Evolutionary conservation across 2,113 vertebrate genomes (phyloP).

Genomic region (Anhinga rufa): DNA sequence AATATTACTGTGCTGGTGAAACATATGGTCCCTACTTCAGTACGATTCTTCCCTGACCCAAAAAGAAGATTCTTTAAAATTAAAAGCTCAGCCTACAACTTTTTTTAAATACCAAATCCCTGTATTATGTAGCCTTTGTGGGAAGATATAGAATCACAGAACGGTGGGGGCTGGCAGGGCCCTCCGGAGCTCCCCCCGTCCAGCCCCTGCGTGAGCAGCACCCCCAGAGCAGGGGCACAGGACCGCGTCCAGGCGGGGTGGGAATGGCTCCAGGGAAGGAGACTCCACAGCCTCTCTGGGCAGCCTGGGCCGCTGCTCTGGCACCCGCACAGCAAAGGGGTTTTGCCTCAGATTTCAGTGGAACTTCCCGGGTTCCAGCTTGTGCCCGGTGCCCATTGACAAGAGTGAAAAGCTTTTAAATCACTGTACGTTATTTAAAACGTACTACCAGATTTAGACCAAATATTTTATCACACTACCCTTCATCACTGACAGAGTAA

Average conservation of each 20-base stretch:
- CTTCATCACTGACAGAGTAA: neutral
- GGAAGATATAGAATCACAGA: neutral
- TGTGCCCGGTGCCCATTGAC: no score
- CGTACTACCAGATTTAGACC: neutral
- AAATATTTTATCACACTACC: neutral
- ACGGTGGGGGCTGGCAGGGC: no score
- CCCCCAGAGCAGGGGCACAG: no score
- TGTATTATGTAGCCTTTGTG: neutral
- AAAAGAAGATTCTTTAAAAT: neutral
- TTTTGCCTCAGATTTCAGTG: no score
- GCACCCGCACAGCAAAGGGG: no score
- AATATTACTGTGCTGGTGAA: neutral
- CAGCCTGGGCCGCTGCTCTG: no score
- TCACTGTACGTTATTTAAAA: neutral
- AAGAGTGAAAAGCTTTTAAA: neutral
- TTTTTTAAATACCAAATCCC: neutral
- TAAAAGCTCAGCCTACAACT: rapidly evolving
- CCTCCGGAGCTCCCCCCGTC: no score
- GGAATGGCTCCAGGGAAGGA: no score
- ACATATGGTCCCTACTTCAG: neutral
- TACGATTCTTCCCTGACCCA: neutral
- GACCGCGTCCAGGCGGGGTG: no score
- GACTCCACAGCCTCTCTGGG: no score
- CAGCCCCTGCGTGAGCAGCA: no score
- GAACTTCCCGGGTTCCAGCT: no score